Percentiles rank a stretch among this genome's conserved stretches.
Evolutionary conservation across 2,888 invertebrate genomes (phyloP).

Genomic region (Opisthograptis luteolata): DNA sequence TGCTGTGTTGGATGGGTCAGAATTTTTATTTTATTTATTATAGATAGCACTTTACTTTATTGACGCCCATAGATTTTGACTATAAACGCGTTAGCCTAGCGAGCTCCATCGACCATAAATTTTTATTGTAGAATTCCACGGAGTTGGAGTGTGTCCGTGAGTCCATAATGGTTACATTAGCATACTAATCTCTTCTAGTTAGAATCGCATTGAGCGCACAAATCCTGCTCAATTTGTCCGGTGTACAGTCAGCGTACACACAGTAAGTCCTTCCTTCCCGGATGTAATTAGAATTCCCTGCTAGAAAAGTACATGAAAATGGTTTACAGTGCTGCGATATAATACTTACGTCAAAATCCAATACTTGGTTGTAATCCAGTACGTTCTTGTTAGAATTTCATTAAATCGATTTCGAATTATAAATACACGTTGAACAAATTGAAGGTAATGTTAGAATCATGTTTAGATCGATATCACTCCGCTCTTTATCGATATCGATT

Average conservation of each 20-base stretch:
- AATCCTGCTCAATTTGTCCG: constrained; percentile 60
- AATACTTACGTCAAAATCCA: too few species aligned
- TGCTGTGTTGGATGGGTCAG: constrained; percentile 83
- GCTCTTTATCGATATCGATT: too few species aligned
- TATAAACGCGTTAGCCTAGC: constrained; percentile 75
- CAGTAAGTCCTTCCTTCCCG: constrained; percentile 71
- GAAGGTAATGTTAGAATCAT: too few species aligned
- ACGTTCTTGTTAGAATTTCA: too few species aligned
- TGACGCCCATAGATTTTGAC: constrained; percentile 73
- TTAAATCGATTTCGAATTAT: too few species aligned
- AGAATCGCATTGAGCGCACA: constrained; percentile 65
- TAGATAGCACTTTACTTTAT: constrained; percentile 70
- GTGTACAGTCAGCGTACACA: constrained; percentile 41
- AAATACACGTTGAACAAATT: too few species aligned
- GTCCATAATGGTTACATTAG: constrained; percentile 70
- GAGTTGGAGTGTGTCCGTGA: constrained; percentile 64
- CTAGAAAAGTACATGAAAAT: not conserved
- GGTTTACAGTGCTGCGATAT: too few species aligned
- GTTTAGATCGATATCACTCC: too few species aligned
- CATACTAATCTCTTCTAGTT: constrained; percentile 81
- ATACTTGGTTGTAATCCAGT: too few species aligned
- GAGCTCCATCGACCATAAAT: constrained; percentile 74
- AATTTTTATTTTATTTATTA: constrained; percentile 60
- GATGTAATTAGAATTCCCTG: constrained; percentile 32
- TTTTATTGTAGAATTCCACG: constrained; percentile 73